Base-by-base conservation (phyloP, 37 sponge, comb jelly and placozoan species). In the Lycopodina hypogea region DNA sequence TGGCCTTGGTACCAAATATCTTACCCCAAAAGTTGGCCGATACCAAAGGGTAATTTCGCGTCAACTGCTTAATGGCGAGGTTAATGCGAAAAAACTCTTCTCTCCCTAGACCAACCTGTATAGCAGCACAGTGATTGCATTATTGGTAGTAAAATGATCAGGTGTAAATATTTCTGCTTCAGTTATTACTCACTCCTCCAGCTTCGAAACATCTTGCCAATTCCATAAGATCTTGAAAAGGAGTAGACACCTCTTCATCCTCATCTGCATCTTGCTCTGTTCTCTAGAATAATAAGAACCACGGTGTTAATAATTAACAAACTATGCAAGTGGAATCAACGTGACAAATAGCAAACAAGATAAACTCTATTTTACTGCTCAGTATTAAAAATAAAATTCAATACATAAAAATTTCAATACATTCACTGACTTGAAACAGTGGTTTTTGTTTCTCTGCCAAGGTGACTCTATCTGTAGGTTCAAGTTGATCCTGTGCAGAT, bases 1-100 rank as follows among this genome's bases (percentile, higher is more conserved):
- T 80, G n/a, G 82, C 81, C 23, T 82, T 71, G 0, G 86, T 88
- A 22, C 99, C 99, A 81, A 93, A 91, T 18, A 98, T 68, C 76
- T 95, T 97, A 12, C 94, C 98, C 98, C 98, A 97, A 79, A 97
- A 97, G 39, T 90, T 55, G 8, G 89, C 93, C 34, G 89, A 84
- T 11, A 90, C 80, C 38, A 97, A 76, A 11, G 91, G 85, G 19
- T 80, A 69, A 0, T 45, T 80, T 66, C 85, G 79, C 22, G 93
- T 88, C 30, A 97, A 82, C 68, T 93, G 83, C 89, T 95, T 97
- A 59, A 97, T 72, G 12, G 98, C 91, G 1, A 97, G 84, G 60
- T 84, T 81, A 53, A 97, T 86, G 28, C 89, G 90, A 72, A 82
- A 92, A 28, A 71, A 65, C 74, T 97, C 96, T 58, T 90, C 93